A percentile compares a stretch with the other conserved stretches of the same genome.
Evolutionary conservation across 1,140 invertebrate species (phyloP).

Genomic region (Drosophila varians): DNA sequence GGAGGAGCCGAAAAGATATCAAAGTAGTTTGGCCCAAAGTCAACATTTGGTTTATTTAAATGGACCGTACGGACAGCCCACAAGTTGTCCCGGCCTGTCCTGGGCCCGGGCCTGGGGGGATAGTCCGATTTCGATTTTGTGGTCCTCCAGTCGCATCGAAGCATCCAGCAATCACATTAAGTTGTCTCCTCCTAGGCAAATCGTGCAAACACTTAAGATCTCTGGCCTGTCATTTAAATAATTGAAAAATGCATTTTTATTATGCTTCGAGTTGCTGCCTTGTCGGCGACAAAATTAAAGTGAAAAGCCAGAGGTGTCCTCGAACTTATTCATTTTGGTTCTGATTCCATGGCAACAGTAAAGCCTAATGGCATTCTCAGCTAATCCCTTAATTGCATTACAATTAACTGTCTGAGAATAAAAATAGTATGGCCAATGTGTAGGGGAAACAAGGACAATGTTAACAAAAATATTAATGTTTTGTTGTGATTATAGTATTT

Average conservation of each 20-base stretch:
- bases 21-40: constrained; percentile 50
- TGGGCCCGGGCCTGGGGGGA: background rate
- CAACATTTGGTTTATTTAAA: constrained; percentile 75
- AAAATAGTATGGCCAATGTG: constrained; percentile 58
- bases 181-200: constrained; percentile 42
- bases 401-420: constrained; percentile 75
- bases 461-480: no score
- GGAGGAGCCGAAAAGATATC: constrained; percentile 11
- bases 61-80: constrained; percentile 58
- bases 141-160: constrained; percentile 29
- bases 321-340: constrained; percentile 2
- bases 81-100: constrained; percentile 22
- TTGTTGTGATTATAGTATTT: no score
- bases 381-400: constrained; percentile 79
- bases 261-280: constrained; percentile 11
- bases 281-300: constrained; percentile 5
- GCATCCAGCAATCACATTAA: constrained; percentile 69
- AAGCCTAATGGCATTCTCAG: constrained; percentile 72
- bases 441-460: constrained; percentile 25
- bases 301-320: constrained; percentile 7
- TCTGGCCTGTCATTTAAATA: constrained; percentile 74
- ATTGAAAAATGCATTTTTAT: constrained; percentile 66
- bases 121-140: constrained; percentile 21
- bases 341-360: constrained; percentile 44
- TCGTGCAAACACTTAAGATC: constrained; percentile 70